These are phyloP conservation scores for Drosophila pseudotakahashii DNA, from an alignment of 2,888 invertebrate genomes.

Conservation along the genomic window DNA sequence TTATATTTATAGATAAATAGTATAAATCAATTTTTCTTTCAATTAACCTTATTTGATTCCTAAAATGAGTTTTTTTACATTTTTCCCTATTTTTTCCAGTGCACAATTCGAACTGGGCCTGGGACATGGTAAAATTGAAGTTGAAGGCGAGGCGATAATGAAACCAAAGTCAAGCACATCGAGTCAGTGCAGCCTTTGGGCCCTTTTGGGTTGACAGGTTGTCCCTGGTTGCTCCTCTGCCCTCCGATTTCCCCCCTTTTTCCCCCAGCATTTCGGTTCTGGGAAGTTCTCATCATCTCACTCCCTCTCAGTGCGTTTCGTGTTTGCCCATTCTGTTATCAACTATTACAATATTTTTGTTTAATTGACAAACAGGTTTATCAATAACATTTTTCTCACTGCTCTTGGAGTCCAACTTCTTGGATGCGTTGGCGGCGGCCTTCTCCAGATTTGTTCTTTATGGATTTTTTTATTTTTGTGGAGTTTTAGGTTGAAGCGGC, in stretches of 20 bases:
- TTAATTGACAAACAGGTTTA: slow-evolving; percentile 80
- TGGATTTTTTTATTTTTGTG: not conserved
- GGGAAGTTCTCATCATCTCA: slow-evolving; percentile 71
- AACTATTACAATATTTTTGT: slow-evolving; percentile 77
- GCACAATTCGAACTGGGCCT: slow-evolving; percentile 14
- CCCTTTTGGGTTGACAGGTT: slow-evolving; percentile 70
- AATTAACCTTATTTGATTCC: too few relatives aligned
- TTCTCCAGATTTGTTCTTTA: slow-evolving; percentile 5
- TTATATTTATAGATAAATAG: too few relatives aligned
- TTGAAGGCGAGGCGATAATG: slow-evolving; percentile 70
- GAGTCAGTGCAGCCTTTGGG: slow-evolving; percentile 56
- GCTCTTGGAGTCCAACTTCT: slow-evolving; percentile 12
- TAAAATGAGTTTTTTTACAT: too few relatives aligned
- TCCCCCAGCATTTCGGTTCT: slow-evolving; percentile 42
- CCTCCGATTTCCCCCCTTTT: not conserved
- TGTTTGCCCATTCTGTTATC: slow-evolving; percentile 75
- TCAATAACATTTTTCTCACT: slow-evolving; percentile 63
- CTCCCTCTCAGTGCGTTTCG: slow-evolving; percentile 26
- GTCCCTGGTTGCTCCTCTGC: slow-evolving; percentile 20
- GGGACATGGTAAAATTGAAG: slow-evolving; percentile 35
- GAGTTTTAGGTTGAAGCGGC: slow-evolving; percentile 33
- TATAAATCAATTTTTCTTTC: too few relatives aligned
- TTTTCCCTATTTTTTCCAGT: not conserved
- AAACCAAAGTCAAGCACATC: slow-evolving; percentile 72
- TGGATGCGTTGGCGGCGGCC: slow-evolving; percentile 50